Evolutionary conservation across 2,113 vertebrate species (phyloP).

Genomic region (Mobula birostris): DNA sequence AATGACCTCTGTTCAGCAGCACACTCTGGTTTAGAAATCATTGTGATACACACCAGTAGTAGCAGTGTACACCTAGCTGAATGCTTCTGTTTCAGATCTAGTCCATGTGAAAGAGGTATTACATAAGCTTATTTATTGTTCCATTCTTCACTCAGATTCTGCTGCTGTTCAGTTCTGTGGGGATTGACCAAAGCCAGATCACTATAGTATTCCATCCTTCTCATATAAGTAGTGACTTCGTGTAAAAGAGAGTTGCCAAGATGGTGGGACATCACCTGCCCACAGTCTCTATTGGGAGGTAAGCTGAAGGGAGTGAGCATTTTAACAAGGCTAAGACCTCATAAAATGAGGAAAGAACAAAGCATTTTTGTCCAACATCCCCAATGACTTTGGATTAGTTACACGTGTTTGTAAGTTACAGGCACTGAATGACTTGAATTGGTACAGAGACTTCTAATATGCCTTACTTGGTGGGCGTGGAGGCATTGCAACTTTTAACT

Average conservation of each 20-base stretch:
- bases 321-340: neutral
- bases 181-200: neutral
- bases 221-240: neutral
- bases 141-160: neutral
- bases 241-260: neutral
- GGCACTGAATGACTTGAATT: neutral
- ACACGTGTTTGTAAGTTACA: neutral
- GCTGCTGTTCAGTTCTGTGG: neutral
- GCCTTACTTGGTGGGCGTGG: neutral
- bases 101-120: neutral
- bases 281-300: neutral
- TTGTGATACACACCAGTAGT: too few relatives aligned
- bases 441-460: neutral
- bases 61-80: too few relatives aligned
- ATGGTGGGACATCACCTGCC: neutral
- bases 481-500: neutral
- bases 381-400: neutral
- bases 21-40: too few relatives aligned
- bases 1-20: too few relatives aligned
- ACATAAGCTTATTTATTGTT: neutral
- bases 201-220: neutral
- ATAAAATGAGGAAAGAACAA: neutral
- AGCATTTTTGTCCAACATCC: neutral
- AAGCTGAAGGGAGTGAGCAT: neutral
- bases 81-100: neutral